Percentiles rank a stretch among this genome's conserved stretches.
Evolutionary conservation across 1,140 invertebrate species (phyloP).

Genomic region (Diploscapter pachys): DNA sequence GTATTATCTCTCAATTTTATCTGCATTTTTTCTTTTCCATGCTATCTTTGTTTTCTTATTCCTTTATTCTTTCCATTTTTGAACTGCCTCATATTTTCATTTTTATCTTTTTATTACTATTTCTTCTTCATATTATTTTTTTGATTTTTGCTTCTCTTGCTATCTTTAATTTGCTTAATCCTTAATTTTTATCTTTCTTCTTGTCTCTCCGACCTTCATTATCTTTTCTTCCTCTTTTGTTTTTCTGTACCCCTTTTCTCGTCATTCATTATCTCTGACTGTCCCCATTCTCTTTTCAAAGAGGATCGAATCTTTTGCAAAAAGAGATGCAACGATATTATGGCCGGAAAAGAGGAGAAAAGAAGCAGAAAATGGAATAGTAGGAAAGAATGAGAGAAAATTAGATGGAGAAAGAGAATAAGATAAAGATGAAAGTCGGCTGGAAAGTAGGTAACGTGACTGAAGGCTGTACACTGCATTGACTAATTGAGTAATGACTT

Average conservation of each 20-base stretch:
- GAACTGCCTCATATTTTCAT: no score
- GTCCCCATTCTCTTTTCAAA: slow-evolving; percentile 6
- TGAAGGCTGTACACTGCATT: no score
- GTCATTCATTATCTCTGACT: slow-evolving; percentile 12
- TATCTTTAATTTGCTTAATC: background rate
- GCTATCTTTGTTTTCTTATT: no score
- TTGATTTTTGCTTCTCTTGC: background rate
- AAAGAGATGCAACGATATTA: slow-evolving; percentile 1
- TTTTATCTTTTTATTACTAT: background rate
- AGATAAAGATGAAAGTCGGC: slow-evolving; percentile 35
- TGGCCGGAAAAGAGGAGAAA: slow-evolving; percentile 29
- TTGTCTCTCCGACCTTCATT: slow-evolving; percentile 4
- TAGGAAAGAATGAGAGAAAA: slow-evolving; percentile 41
- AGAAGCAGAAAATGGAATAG: slow-evolving; percentile 37
- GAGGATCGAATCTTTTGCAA: no score
- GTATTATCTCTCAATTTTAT: no score
- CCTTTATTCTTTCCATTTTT: no score
- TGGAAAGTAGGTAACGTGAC: background rate
- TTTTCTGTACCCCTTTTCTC: slow-evolving; percentile 1
- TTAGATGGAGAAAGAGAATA: slow-evolving; percentile 46
- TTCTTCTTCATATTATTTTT: background rate
- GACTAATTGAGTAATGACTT: no score
- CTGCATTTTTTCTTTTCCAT: no score
- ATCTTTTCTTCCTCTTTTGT: slow-evolving; percentile 7
- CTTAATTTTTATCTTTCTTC: slow-evolving; percentile 8